Conservation (phyloP, 2,888 invertebrate genomes). For the Dynastes grantii region DNA sequence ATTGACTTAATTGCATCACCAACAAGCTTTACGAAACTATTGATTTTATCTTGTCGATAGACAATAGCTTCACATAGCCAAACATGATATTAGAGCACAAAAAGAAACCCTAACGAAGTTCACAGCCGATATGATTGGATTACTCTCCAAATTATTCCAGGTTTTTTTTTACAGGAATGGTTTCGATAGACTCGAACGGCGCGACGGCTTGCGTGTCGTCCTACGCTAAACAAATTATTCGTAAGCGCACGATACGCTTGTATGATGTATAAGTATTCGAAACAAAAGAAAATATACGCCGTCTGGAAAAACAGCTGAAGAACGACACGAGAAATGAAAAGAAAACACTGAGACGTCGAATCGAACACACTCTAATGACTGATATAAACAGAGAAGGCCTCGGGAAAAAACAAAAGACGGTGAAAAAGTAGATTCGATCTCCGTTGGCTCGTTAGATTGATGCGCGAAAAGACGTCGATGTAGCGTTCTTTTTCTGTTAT, state of each 20-base stretch:
- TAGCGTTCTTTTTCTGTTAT: too few species aligned
- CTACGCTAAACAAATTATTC: constrained; percentile 2
- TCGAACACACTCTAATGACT: constrained; percentile 12
- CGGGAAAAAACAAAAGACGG: constrained; percentile 10
- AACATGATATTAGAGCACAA: neutral
- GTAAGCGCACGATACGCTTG: neutral
- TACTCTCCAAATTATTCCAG: neutral
- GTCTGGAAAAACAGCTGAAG: neutral
- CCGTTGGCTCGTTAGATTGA: neutral
- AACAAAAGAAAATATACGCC: constrained; percentile 15
- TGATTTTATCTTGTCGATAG: too few species aligned
- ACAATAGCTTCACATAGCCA: too few species aligned
- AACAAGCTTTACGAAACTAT: too few species aligned
- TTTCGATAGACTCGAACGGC: neutral
- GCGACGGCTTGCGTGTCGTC: neutral
- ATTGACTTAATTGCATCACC: too few species aligned
- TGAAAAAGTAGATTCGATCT: constrained; percentile 11
- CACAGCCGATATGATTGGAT: neutral
- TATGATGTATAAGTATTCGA: neutral
- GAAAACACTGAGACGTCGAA: constrained; percentile 7
- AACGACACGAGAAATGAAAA: constrained; percentile 7
- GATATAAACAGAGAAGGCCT: constrained; percentile 1
- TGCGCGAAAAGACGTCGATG: too few species aligned
- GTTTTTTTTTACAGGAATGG: neutral
- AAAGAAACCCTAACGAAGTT: neutral